Conservation (phyloP, 1,140 invertebrate species). For the Calliphora vicina region DNA sequence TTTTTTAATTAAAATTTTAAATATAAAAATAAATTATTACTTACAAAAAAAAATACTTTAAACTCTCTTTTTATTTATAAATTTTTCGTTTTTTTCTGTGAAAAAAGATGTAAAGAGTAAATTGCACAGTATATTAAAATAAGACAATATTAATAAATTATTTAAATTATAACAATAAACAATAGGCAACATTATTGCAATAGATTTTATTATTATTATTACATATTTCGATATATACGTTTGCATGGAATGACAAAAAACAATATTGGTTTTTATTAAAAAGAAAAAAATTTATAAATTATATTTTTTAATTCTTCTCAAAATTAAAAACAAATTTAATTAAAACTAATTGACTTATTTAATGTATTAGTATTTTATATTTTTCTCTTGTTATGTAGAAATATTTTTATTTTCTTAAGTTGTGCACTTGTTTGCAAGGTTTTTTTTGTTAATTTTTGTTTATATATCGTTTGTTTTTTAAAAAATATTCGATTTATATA, state of each 20-base stretch:
- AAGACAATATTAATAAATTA: background rate
- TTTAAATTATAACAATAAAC: background rate
- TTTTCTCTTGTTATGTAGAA: background rate
- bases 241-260: constrained; percentile 7
- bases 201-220: background rate
- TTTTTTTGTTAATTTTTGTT: background rate
- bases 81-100: background rate
- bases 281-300: background rate
- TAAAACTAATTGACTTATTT: background rate
- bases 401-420: background rate
- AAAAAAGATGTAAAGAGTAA: background rate
- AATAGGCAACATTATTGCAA: background rate
- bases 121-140: constrained; percentile 10
- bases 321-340: background rate
- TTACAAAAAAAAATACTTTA: constrained; percentile 5
- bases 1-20: background rate
- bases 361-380: background rate
- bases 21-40: background rate
- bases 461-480: constrained; percentile 4
- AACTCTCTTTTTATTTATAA: background rate
- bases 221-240: background rate
- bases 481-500: constrained; percentile 34
- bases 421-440: constrained; percentile 30
- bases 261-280: background rate
- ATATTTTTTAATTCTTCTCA: background rate